Base-by-base conservation (phyloP, 2,888 invertebrate species). In the Plebejus argus region DNA sequence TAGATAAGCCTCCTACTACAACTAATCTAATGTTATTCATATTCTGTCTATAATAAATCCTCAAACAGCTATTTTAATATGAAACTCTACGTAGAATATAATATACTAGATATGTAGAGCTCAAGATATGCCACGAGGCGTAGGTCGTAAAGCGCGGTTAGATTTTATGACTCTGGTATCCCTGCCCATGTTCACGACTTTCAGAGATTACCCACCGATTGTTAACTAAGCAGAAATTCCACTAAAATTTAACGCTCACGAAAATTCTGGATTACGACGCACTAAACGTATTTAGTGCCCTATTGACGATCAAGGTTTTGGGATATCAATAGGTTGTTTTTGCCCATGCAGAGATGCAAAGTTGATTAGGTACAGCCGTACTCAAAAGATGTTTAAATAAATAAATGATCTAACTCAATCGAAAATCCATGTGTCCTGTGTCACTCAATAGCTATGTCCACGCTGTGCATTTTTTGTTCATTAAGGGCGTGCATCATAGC, bases 171-270 rank as follows among this genome's bases (percentile, higher is more conserved):
- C 85, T 83, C 80, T 79, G 53, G 74, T 53, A 53, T 23, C 81
- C 82, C 76, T 56, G 58, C 15, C 39, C 23, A 35, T 77, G 85
- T 84, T 84, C 86, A 85, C 86, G 87, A 87, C 86, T 85, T 84
- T 86, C 85, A 84, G 86, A 86, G 82, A 86, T 84, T 85, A 77
- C 71, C 18, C 56, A 56, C 70, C 77, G 56, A 72, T 39, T 85
- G 86, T 83, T 84, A 85, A 86, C 85, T 87, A 88, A 88, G 90
- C 90, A 87, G 85, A 85, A 88, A 87, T 80, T 83, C 85, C 85
- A 85, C 83, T 89, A 85, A 90, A 89, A 84, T 81, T 84, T 85
- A 83, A 81, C 78, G 81, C 76, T 71, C 20, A 28, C 56, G 71
- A 71, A 71, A 72, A 77, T 70, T 71, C 35, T 56, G n/a, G 45